Conservation (phyloP, 2,888 invertebrate species). For the Trypoxylon attenuatum region DNA sequence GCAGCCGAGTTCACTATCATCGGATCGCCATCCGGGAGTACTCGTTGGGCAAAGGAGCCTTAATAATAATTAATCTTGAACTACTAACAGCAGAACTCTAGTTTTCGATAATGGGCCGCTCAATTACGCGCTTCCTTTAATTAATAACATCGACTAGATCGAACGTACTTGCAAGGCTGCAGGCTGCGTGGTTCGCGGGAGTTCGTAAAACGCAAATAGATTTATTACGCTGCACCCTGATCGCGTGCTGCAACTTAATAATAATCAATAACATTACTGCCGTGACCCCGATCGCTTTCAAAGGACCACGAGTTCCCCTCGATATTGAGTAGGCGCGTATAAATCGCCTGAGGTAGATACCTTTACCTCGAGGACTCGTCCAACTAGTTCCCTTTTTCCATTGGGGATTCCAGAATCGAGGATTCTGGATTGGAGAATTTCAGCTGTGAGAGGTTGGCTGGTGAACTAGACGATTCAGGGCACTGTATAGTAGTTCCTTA, state of each 20-base stretch:
- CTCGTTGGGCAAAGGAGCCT: conserved; percentile 34
- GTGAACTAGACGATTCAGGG: too few relatives aligned
- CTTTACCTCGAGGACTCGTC: neutral
- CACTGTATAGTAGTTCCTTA: too few relatives aligned
- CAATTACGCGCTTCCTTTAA: conserved; percentile 53
- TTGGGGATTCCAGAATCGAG: neutral
- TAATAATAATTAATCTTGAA: conserved; percentile 56
- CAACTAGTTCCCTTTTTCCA: neutral
- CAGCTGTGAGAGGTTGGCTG: neutral
- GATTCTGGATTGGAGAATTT: too few relatives aligned
- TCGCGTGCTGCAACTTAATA: neutral
- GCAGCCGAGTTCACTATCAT: conserved; percentile 26
- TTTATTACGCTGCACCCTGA: neutral
- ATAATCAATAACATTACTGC: neutral
- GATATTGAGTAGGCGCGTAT: neutral
- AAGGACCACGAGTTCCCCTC: neutral
- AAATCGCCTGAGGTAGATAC: neutral
- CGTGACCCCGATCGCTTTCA: neutral
- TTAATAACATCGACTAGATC: conserved; percentile 44
- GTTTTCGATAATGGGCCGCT: conserved; percentile 52
- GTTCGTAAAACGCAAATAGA: neutral
- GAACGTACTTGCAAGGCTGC: neutral
- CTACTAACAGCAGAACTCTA: conserved; percentile 51
- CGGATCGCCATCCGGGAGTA: conserved; percentile 26
- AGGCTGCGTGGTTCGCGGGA: neutral